A percentile compares a stretch with the other conserved stretches of the same genome.
These are phyloP conservation scores for Bambusicola thoracicus DNA, from an alignment of 2,113 vertebrate genomes.

Conservation along the genomic window DNA sequence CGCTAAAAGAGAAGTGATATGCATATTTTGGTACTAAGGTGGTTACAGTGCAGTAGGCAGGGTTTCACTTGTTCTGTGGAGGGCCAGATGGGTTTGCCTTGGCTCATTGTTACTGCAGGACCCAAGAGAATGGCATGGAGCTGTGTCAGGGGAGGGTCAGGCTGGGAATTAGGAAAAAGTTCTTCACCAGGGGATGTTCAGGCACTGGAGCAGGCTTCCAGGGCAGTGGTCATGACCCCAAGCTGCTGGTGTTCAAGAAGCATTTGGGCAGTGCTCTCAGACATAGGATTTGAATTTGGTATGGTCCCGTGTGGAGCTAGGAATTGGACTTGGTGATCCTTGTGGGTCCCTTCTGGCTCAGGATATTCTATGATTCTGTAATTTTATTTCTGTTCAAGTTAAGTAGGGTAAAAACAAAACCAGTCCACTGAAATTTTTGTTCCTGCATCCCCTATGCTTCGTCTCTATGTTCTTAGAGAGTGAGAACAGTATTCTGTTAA, in stretches of 20 bases:
- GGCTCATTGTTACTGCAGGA: background rate
- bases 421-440: background rate
- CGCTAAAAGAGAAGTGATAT: background rate
- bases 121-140: background rate
- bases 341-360: background rate
- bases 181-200: background rate
- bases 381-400: background rate
- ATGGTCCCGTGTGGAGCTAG: background rate
- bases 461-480: background rate
- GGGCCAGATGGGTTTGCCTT: background rate
- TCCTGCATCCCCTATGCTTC: background rate
- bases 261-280: background rate
- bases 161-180: background rate
- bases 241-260: background rate
- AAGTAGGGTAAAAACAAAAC: background rate
- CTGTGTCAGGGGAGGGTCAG: background rate
- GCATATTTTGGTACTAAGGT: background rate
- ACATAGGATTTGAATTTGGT: background rate
- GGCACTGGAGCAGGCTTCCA: background rate
- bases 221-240: background rate
- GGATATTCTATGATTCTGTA: background rate
- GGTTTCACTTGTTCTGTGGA: background rate
- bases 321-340: background rate
- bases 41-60: background rate
- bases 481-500: background rate